A percentile compares a stretch with the other conserved stretches of the same genome.
Conservation (phyloP, 1,140 invertebrate species). For the Microplitis mediator region DNA sequence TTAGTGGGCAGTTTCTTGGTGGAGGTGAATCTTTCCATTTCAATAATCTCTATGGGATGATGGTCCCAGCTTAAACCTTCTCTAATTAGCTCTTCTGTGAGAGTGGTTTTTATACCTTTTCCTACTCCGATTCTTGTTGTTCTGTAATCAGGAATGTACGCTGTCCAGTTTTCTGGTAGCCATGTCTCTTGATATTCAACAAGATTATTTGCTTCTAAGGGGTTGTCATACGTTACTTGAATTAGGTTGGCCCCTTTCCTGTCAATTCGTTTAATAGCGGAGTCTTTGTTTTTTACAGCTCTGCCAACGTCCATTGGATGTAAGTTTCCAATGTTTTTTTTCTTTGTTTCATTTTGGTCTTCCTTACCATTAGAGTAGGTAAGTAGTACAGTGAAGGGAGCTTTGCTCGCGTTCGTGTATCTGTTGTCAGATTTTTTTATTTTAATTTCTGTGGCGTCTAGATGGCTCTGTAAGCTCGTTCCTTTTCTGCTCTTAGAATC, state of each 20-base stretch:
- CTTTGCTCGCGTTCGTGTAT: too few species aligned
- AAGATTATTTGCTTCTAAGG: background rate
- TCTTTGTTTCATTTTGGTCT: too few species aligned
- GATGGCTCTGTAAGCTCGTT: too few species aligned
- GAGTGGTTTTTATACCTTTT: conserved; percentile 4
- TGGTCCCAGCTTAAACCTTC: conserved; percentile 20
- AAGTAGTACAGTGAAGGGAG: too few species aligned
- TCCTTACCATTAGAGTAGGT: too few species aligned
- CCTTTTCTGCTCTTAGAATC: too few species aligned
- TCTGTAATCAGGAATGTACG: conserved; percentile 12
- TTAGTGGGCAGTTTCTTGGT: too few species aligned
- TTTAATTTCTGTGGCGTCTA: too few species aligned
- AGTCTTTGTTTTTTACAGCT: background rate
- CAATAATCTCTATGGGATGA: background rate
- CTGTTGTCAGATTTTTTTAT: too few species aligned
- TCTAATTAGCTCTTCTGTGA: conserved; percentile 12
- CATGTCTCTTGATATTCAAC: background rate
- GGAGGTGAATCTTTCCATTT: conserved; percentile 19
- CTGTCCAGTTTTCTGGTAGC: conserved; percentile 2
- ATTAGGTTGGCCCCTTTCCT: conserved; percentile 7
- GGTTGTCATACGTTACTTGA: background rate
- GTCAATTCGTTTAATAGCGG: conserved; percentile 12
- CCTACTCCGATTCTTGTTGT: conserved; percentile 4
- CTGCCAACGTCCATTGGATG: conserved; percentile 10
- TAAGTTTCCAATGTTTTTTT: too few species aligned